Conservation (phyloP, 2,113 vertebrate species). For the Shinisaurus crocodilurus region DNA sequence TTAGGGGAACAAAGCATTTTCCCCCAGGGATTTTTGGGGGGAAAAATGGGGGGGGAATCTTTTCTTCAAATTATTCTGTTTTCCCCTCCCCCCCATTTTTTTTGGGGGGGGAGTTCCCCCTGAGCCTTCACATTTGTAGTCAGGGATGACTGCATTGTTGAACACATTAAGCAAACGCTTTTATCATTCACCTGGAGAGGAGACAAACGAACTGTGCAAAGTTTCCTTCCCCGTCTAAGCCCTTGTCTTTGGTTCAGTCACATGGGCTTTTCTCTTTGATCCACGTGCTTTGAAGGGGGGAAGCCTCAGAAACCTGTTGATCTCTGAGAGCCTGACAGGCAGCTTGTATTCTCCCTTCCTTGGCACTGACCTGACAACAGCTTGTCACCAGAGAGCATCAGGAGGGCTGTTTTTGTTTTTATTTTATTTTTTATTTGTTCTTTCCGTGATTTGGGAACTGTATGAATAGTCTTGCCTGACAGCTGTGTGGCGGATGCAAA, state of each 20-base stretch:
- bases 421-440: constrained; percentile 18
- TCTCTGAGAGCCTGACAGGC: constrained; percentile 10
- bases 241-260: not conserved
- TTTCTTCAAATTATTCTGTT: no score
- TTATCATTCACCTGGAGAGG: not conserved
- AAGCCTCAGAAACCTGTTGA: constrained; percentile 15
- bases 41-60: no score
- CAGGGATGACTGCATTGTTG: not conserved
- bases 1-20: no score
- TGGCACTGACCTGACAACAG: constrained; percentile 29
- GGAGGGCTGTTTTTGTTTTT: not conserved
- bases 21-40: no score
- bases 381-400: constrained; percentile 54
- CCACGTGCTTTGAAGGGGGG: constrained; percentile 7
- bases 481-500: constrained; percentile 44
- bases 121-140: no score
- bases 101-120: no score
- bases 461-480: constrained; percentile 40
- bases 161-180: not conserved
- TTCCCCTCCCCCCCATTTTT: no score
- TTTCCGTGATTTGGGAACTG: constrained; percentile 42
- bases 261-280: not conserved
- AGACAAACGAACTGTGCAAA: not conserved
- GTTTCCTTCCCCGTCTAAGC: not conserved
- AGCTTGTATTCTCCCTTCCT: not conserved